Base-by-base conservation (phyloP, 1,140 invertebrate species). In the Bombus balteatus region DNA sequence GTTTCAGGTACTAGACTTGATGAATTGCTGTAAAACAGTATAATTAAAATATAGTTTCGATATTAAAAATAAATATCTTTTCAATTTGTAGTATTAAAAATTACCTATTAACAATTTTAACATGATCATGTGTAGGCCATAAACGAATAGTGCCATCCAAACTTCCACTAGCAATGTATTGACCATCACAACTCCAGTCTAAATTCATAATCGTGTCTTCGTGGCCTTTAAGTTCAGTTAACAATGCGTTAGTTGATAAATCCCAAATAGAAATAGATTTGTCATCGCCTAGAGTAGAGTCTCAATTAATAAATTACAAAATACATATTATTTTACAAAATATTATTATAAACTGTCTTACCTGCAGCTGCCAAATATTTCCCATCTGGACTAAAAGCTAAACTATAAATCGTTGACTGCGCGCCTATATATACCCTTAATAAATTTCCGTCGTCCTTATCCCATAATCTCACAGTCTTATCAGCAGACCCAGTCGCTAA, bases 401-500 rank as follows among this genome's bases (percentile, higher is more conserved):
- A 87, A 77, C 96, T 93, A 88, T 96, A 96, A 79, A 98, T 95
- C 4, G 95, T 95, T 13, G 96, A 96, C 88, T 96, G 94, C 88
- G 97, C 96, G 28, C 96, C 97, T 70, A 96, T 94, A 75, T 97
- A 96, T 28, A 97, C 94, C 87, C 97, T 94, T 8, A 97, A 94
- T 82, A 97, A 92, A 91, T 95, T 96, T 2, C 96, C 96, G 90
- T 97, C 96, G 79, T 96, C 95, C 76, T 97, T 95, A 74, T 95
- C 96, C 98, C 98, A 98, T 83, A 98, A 93, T 47, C 97, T 96
- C 78, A 98, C 96, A 41, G 97, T 97, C 90, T 97, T 97, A 94
- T 98, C 98, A 22, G 96, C 95, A 34, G 97, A 97, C 28, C 97
- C 97, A 2, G 97, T 98, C 62, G 97, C 98, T 85, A 98, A 91